Base-by-base conservation (phyloP, 2,888 invertebrate species). In the Callimorpha dominula region DNA sequence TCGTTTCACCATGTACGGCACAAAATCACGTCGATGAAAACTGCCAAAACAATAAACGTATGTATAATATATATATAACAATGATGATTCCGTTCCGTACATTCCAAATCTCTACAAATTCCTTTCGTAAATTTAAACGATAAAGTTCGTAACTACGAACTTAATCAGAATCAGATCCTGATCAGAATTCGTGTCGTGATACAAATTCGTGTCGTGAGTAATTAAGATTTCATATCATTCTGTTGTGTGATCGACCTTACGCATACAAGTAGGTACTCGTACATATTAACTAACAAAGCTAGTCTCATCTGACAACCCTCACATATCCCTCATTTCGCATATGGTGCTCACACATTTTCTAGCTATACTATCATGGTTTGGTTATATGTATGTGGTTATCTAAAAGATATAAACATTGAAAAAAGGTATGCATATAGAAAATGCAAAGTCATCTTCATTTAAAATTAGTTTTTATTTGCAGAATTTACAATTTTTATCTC, bases 371-470 rank as follows among this genome's bases (percentile, higher is more conserved):
- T 57, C 20, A 57, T 31, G 9, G n/a, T 54, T n/a, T 54, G 11
- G 54, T 54, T n/a, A n/a, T 54, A 57, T n/a, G n/a, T n/a, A 57
- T 20, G 54, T 57, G 20, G 11, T 20, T 31, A 14, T 60, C 14
- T 60, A 31, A 31, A 60, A 60, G 5, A 60, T 60, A 11, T 31
- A 12, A 14, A 60, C n/a, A 20, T n/a, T 11, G 20, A 14, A 0
- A 50, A 15, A 14, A 50, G 2, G 50, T 31, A 11, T 14, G 12
- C 5, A 6, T 4, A 60, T 14, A 20, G 5, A 11, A 20, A 11
- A 57, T 63, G 73, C 66, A 63, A n/a, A 74, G 74, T 4, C 40
- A 17, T 66, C n/a, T 54, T 54, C 46, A 12, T 54, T 68, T 43
- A 42, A 11, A 31, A 14, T 71, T 50, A 20, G 62, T 67, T 50